Conservation (phyloP, 2,797 vertebrate species). For the Tenualosa ilisha region DNA sequence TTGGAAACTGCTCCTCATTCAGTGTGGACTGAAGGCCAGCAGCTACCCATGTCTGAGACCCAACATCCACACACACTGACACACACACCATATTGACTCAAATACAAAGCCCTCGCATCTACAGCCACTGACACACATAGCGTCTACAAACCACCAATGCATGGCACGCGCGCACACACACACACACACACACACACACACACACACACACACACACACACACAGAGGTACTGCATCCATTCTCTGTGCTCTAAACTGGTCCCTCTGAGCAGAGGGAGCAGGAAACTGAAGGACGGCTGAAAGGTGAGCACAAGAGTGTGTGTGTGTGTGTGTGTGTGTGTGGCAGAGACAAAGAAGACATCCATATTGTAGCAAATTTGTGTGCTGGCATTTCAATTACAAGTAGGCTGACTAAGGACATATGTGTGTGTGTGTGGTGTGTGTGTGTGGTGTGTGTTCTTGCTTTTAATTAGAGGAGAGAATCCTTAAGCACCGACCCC, state of each 20-base stretch:
- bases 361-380: conserved; percentile 19
- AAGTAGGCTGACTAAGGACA: background rate
- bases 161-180: background rate
- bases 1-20: too few species aligned
- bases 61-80: too few species aligned
- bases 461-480: conserved; percentile 69
- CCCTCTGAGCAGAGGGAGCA: background rate
- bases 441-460: conserved; percentile 23
- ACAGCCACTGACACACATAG: too few species aligned
- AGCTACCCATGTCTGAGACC: too few species aligned
- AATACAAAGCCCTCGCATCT: too few species aligned
- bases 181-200: too few species aligned
- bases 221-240: too few species aligned
- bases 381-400: conserved; percentile 32
- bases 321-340: background rate
- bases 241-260: too few species aligned
- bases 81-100: too few species aligned
- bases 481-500: conserved; percentile 63
- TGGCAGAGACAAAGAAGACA: conserved; percentile 12
- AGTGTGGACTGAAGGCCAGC: too few species aligned
- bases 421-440: background rate
- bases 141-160: too few species aligned
- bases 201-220: too few species aligned
- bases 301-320: conserved; percentile 23
- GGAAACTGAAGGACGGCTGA: conserved; percentile 33